phyloP scores from a whole-genome alignment of 2,797 vertebrate species.

The Chelmon rostratus region DNA sequence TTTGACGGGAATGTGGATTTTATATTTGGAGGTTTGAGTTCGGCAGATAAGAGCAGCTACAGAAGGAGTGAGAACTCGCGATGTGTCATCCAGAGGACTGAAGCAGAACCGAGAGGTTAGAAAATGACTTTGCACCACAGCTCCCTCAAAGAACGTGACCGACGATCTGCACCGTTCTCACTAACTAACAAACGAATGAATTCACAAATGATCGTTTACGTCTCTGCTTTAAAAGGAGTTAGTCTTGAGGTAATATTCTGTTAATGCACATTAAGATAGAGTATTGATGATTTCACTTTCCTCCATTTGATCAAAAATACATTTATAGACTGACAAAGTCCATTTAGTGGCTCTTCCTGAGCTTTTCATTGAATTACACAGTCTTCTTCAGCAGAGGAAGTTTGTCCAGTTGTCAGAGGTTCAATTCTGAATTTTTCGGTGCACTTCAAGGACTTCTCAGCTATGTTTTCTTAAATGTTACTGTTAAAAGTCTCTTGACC shows the following conservation, averaged over 20 bases:
- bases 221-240: not conserved
- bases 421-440: too few relatives aligned
- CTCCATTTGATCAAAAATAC: not conserved
- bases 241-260: not conserved
- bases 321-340: not conserved
- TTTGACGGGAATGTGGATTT: not conserved
- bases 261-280: not conserved
- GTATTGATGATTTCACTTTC: not conserved
- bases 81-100: conserved; percentile 50
- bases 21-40: conserved; percentile 19
- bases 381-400: too few relatives aligned
- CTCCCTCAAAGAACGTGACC: conserved; percentile 26
- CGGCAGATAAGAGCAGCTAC: conserved; percentile 30
- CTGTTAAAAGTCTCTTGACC: too few relatives aligned
- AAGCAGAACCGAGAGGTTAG: conserved; percentile 44
- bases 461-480: not conserved
- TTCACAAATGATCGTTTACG: not conserved
- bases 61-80: conserved; percentile 51
- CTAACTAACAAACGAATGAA: not conserved
- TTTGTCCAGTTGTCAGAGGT: too few relatives aligned
- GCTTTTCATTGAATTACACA: not conserved
- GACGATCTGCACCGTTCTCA: not conserved
- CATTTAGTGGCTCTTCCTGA: not conserved
- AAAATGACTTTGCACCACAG: conserved; percentile 44
- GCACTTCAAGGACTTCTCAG: not conserved